Evolutionary conservation across 2,113 vertebrate species (phyloP).

Genomic region (Osmerus mordax): DNA sequence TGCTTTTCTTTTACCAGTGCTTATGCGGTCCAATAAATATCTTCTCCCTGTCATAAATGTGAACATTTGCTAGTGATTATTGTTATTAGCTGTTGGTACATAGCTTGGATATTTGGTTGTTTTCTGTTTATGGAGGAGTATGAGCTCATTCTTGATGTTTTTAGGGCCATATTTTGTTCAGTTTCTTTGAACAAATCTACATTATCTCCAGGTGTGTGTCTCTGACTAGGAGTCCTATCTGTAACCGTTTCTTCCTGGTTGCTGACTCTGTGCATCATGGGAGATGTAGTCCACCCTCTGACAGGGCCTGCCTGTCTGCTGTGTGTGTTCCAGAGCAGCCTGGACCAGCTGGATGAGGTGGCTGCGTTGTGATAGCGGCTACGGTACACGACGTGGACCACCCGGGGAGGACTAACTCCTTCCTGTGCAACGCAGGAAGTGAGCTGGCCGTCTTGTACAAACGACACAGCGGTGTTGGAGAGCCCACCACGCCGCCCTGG

Average conservation of each 20-base stretch:
- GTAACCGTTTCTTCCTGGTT: neutral
- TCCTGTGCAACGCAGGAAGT: slow-evolving; percentile 92
- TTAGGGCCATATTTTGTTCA: too few relatives aligned
- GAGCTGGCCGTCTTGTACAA: slow-evolving; percentile 95
- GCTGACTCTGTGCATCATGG: neutral
- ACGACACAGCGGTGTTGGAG: slow-evolving; percentile 91
- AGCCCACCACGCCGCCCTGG: slow-evolving; percentile 91
- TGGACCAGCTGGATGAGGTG: slow-evolving; percentile 90
- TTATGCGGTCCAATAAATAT: slow-evolving; percentile 6
- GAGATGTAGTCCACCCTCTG: neutral
- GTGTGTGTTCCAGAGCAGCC: slow-evolving; percentile 74
- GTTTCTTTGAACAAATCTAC: too few relatives aligned
- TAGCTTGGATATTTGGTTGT: neutral
- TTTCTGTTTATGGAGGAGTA: neutral
- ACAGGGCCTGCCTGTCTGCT: slow-evolving; percentile 1
- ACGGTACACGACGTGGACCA: slow-evolving; percentile 93
- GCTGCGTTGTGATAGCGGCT: slow-evolving; percentile 92
- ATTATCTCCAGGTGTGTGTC: too few relatives aligned
- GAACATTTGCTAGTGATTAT: slow-evolving; percentile 13
- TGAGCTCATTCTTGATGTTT: too few relatives aligned
- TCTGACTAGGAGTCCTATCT: neutral
- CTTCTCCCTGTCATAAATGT: slow-evolving; percentile 3
- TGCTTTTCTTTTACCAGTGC: neutral
- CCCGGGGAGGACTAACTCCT: slow-evolving; percentile 92
- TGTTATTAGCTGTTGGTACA: neutral